These are phyloP conservation scores for Hafferia zeledoni DNA, from an alignment of 2,797 vertebrate genomes.

Conservation along the genomic window DNA sequence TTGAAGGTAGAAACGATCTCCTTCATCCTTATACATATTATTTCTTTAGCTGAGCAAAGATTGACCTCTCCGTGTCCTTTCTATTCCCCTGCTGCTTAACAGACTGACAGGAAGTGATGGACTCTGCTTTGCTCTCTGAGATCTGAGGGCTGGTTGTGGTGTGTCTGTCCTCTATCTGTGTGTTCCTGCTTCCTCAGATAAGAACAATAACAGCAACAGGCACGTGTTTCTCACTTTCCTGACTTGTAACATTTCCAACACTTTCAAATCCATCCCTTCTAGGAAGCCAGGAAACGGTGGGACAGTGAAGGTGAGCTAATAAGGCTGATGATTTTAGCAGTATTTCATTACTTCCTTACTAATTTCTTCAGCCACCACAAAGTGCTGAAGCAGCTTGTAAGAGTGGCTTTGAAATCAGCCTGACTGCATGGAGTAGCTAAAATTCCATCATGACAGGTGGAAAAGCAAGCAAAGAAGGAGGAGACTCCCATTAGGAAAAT, in stretches of 20 bases:
- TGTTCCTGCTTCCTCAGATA: background rate
- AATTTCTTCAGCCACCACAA: background rate
- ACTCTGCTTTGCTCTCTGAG: slow-evolving; percentile 39
- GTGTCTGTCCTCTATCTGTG: background rate
- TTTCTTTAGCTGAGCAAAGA: slow-evolving; percentile 40
- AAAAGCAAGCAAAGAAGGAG: background rate
- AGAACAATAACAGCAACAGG: background rate
- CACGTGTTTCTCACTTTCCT: background rate
- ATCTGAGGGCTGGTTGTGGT: background rate
- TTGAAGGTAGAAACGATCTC: slow-evolving; percentile 34
- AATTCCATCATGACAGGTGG: background rate
- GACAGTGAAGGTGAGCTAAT: background rate
- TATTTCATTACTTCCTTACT: background rate
- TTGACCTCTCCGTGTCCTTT: slow-evolving; percentile 45
- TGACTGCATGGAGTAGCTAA: background rate
- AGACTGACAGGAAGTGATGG: slow-evolving; percentile 29
- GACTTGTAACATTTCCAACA: background rate
- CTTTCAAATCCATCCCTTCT: background rate
- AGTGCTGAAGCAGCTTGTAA: background rate
- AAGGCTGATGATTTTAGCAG: background rate
- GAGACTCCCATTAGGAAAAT: background rate
- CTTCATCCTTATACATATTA: slow-evolving; percentile 48
- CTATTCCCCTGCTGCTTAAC: slow-evolving; percentile 53
- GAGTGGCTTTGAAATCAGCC: background rate
- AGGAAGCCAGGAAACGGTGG: background rate